Conservation (phyloP, 2,113 vertebrate genomes). For the Zosterops hypoxanthus region DNA sequence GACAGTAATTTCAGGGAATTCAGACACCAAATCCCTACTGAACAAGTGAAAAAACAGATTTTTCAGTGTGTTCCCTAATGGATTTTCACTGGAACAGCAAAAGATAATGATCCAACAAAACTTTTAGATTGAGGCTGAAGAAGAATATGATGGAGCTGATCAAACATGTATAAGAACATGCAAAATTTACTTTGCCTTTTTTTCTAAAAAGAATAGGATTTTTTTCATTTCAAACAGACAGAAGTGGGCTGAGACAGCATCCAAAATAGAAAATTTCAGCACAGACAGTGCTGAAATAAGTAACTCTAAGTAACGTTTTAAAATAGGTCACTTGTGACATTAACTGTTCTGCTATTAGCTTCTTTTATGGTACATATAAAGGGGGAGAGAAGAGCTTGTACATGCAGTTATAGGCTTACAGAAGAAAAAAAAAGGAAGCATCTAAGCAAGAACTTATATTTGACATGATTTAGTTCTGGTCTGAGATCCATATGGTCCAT, state of each 20-base stretch:
- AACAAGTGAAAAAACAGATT: background rate
- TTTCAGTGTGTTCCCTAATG: background rate
- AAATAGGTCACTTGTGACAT: slow-evolving; percentile 1
- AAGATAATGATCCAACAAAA: background rate
- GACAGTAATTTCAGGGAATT: background rate
- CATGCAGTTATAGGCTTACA: background rate
- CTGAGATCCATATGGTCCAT: background rate
- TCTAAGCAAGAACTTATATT: background rate
- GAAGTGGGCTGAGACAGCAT: background rate
- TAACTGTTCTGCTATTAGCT: background rate
- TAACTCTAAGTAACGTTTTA: background rate
- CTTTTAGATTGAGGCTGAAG: background rate
- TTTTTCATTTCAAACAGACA: background rate
- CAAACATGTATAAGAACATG: background rate
- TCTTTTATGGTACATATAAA: background rate
- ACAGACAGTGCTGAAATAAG: background rate
- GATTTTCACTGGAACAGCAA: background rate
- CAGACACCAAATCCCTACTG: background rate
- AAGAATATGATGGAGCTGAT: background rate
- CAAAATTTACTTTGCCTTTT: background rate
- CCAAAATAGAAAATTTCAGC: background rate
- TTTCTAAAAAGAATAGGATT: background rate
- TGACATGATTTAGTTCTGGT: background rate
- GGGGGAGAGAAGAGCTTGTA: background rate
- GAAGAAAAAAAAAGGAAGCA: background rate